Evolutionary conservation across 2,888 invertebrate genomes (phyloP).

Genomic region (Ferdinandea cuprea): DNA sequence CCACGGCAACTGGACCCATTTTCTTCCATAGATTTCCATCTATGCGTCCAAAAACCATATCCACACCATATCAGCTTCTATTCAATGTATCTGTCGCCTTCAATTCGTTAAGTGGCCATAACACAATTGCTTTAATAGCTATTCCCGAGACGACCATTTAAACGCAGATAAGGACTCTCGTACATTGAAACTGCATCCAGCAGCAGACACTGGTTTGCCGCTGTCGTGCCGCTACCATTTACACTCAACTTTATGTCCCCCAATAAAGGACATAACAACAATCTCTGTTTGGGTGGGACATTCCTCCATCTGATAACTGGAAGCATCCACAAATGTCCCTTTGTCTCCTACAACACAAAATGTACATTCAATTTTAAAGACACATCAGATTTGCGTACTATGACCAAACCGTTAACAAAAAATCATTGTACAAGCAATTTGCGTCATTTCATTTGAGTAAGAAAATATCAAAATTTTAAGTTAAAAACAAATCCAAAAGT

Average conservation of each 20-base stretch:
- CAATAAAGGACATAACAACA: not conserved
- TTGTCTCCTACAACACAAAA: not conserved
- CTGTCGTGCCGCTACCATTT: not conserved
- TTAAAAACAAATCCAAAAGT: not conserved
- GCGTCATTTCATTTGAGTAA: slow-evolving; percentile 11
- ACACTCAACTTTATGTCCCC: not conserved
- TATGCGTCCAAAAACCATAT: too few relatives aligned
- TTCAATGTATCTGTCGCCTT: not conserved
- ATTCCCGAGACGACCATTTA: not conserved
- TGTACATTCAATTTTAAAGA: too few relatives aligned
- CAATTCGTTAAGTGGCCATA: not conserved
- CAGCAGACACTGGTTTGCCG: not conserved
- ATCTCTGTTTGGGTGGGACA: not conserved
- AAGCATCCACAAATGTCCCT: not conserved
- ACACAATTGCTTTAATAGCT: not conserved
- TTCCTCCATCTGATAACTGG: not conserved
- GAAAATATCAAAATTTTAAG: slow-evolving; percentile 25
- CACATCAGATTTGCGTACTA: not conserved
- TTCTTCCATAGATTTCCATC: too few relatives aligned
- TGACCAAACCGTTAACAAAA: slow-evolving; percentile 2
- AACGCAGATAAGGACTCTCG: not conserved
- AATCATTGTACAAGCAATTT: slow-evolving; percentile 12
- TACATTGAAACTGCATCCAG: slow-evolving; percentile 1
- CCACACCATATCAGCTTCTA: too few relatives aligned
- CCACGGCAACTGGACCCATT: too few relatives aligned